phyloP scores from a whole-genome alignment of 2,113 vertebrate genomes.

The Chlorocebus sabaeus region DNA sequence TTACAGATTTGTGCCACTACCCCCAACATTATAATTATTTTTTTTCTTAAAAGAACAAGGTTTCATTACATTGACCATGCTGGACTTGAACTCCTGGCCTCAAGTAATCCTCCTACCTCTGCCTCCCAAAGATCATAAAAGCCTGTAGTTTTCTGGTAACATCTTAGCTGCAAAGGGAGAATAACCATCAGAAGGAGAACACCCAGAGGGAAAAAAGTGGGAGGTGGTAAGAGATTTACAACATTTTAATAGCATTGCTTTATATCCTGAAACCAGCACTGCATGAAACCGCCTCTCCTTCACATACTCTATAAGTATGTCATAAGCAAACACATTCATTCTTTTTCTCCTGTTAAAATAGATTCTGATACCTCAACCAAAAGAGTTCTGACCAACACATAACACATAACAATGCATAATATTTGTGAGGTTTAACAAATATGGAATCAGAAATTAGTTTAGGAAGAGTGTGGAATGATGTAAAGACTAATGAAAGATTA shows the following conservation, averaged over 20 bases:
- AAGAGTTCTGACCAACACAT: background rate
- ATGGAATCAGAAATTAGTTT: background rate
- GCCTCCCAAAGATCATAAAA: background rate
- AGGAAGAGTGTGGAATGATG: background rate
- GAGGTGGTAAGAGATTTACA: background rate
- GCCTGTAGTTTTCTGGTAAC: background rate
- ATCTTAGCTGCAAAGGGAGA: background rate
- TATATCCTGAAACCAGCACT: background rate
- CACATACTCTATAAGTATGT: background rate
- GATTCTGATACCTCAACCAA: background rate
- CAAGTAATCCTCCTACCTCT: no score
- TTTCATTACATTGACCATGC: no score
- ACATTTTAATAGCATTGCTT: background rate
- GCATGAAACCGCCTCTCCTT: accelerated
- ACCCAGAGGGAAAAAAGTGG: background rate
- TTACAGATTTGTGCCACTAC: no score
- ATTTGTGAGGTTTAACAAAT: background rate
- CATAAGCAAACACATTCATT: background rate
- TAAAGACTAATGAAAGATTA: background rate
- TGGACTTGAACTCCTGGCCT: no score
- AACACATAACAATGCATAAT: background rate
- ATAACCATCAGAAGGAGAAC: background rate
- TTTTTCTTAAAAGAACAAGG: no score
- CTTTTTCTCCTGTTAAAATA: background rate
- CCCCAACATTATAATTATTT: no score